phyloP scores from a whole-genome alignment of 2,888 invertebrate genomes.

The Morpho deidamia region DNA sequence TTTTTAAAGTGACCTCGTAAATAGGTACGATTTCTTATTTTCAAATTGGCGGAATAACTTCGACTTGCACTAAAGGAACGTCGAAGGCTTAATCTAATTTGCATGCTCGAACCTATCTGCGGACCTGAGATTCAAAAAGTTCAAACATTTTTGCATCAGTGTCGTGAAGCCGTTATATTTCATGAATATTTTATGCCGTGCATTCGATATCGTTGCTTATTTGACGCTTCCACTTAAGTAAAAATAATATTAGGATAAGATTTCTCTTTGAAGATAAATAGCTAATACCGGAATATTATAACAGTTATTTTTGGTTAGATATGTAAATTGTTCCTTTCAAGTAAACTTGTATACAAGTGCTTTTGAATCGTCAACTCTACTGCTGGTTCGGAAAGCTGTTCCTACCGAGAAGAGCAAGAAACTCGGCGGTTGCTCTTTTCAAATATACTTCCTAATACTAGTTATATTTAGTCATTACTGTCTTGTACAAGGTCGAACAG shows the following conservation, averaged over 20 bases:
- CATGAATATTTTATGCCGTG: slow-evolving; percentile 7
- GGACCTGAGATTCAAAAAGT: slow-evolving; percentile 10
- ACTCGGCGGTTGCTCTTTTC: too few relatives aligned
- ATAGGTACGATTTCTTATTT: background rate
- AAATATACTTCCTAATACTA: too few relatives aligned
- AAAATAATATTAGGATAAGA: background rate
- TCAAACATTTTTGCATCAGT: slow-evolving; percentile 9
- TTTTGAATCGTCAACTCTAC: too few relatives aligned
- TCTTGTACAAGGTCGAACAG: too few relatives aligned
- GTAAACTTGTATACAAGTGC: too few relatives aligned
- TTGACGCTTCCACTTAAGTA: background rate
- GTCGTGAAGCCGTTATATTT: slow-evolving; percentile 4
- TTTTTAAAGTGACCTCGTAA: too few relatives aligned
- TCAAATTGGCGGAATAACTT: slow-evolving; percentile 8
- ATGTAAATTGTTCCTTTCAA: too few relatives aligned
- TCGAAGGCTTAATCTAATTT: slow-evolving; percentile 12
- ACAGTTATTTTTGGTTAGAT: background rate
- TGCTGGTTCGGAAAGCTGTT: too few relatives aligned
- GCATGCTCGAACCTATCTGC: slow-evolving; percentile 8
- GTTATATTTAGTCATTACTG: too few relatives aligned
- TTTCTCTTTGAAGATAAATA: background rate
- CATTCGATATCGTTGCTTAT: background rate
- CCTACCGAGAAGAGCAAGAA: too few relatives aligned
- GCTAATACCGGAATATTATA: background rate
- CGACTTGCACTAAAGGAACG: slow-evolving; percentile 11